Percentiles rank a stretch among this genome's conserved stretches.
These are phyloP conservation scores for Geophilus truncorum DNA, from an alignment of 2,888 invertebrate genomes.

Conservation along the genomic window DNA sequence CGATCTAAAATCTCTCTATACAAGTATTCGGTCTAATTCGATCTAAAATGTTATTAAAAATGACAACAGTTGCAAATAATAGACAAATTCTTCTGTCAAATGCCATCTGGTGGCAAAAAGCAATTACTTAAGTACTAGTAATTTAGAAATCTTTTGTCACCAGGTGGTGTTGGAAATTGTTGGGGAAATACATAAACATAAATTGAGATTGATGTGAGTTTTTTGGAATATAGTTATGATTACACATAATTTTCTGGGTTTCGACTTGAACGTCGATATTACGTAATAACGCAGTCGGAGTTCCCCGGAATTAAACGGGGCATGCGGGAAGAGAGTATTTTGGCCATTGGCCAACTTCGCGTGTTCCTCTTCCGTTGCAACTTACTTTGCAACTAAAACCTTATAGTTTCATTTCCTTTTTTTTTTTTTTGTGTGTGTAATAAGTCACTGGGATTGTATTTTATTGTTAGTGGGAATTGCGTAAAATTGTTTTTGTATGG, in stretches of 20 bases:
- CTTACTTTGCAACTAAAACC: slow-evolving; percentile 8
- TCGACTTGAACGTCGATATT: not conserved
- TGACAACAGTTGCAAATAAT: too few species aligned
- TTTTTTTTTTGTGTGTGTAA: not conserved
- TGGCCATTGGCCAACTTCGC: not conserved
- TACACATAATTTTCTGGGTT: not conserved
- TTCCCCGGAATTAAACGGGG: not conserved
- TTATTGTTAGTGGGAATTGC: not conserved
- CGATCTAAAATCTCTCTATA: too few species aligned
- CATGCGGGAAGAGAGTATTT: not conserved
- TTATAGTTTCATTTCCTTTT: not conserved
- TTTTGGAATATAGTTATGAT: not conserved
- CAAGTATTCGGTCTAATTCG: too few species aligned
- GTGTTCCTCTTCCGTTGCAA: not conserved
- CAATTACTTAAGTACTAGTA: too few species aligned
- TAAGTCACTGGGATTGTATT: not conserved
- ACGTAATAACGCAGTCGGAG: not conserved
- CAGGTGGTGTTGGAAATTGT: too few species aligned
- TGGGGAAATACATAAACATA: not conserved
- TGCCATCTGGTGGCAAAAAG: too few species aligned
- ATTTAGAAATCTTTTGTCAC: too few species aligned
- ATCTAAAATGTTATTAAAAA: too few species aligned
- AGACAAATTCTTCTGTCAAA: too few species aligned
- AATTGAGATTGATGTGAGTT: too few species aligned
- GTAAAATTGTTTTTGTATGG: too few species aligned